These are phyloP conservation scores for Solenopsis invicta DNA, from an alignment of 1,140 invertebrate species.

Conservation along the genomic window DNA sequence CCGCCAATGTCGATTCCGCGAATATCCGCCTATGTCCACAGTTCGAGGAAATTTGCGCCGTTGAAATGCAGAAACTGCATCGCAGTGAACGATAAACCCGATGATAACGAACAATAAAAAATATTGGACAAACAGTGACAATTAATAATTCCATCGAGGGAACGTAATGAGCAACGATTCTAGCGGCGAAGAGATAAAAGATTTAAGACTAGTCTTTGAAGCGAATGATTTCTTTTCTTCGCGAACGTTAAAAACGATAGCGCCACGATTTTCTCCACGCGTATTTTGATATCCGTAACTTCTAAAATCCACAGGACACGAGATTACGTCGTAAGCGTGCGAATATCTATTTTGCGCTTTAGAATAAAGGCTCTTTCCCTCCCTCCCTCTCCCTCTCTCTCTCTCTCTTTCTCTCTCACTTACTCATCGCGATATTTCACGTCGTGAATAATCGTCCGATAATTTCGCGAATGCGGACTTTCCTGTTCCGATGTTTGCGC, in stretches of 20 bases:
- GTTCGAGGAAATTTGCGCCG: neutral
- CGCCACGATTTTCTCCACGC: too few species aligned
- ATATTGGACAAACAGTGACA: constrained; percentile 5
- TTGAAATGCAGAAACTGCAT: neutral
- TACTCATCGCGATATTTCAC: constrained; percentile 15
- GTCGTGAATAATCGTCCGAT: constrained; percentile 30
- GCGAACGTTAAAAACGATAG: neutral
- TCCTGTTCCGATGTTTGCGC: constrained; percentile 32
- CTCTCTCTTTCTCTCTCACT: neutral
- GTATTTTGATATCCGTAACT: too few species aligned
- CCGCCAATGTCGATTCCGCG: neutral
- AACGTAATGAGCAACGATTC: neutral
- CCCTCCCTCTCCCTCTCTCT: too few species aligned
- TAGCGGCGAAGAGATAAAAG: neutral
- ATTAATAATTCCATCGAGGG: neutral
- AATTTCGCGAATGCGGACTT: constrained; percentile 43
- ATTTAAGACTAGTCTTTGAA: neutral
- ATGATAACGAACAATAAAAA: constrained; percentile 1
- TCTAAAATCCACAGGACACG: too few species aligned
- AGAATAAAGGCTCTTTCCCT: neutral
- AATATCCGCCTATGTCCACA: neutral
- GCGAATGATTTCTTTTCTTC: neutral
- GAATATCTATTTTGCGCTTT: neutral
- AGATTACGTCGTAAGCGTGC: neutral
- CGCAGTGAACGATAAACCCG: neutral